Base-by-base conservation (phyloP, 2,113 vertebrate species). In the Alligator sinensis region DNA sequence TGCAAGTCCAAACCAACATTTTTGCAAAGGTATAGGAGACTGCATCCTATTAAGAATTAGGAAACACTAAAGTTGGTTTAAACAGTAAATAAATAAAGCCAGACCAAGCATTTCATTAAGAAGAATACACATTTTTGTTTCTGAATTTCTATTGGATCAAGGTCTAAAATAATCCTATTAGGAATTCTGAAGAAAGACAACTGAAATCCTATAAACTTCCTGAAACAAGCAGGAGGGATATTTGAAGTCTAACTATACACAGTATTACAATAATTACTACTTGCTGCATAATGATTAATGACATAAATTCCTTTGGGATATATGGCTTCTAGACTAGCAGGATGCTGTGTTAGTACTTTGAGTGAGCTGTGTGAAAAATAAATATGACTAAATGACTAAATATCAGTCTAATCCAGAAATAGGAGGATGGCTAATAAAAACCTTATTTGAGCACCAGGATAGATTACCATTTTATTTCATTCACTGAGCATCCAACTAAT, bases 91-190 rank as follows among this genome's bases (percentile, higher is more conserved):
- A 47, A 47, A 94, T 90, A 88, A 95, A 91, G 87, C 92, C 82
- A 79, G 70, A 82, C 88, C 85, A 86, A 96, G 83, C 58, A 92
- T 89, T 94, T 72, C 77, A 78, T 18, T 59, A 93, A 66, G 80
- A 57, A 94, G 80, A 89, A 57, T 94, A 82, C 90, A 96, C 94
- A 92, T 95, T 82, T 86, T 84, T 62, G 86, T 90, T 96, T 54
- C 47, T 91, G 84, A 34, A 76, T 90, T 94, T 89, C 90, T 84
- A 62, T 63, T 93, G 81, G 86, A 47, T 94, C 4, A 4, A 90
- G 80, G 82, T 76, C 84, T 1, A 3, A 85, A 57, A 72, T 57
- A 77, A 70, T 70, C 89, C 61, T 66, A n/a, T 24, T 59, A 10
- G 15, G 54, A 11, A 24, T 22, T n/a, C 66, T 59, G 54, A 64